Evolutionary conservation across 2,888 invertebrate genomes (phyloP).

Genomic region (Tipula helvola): DNA sequence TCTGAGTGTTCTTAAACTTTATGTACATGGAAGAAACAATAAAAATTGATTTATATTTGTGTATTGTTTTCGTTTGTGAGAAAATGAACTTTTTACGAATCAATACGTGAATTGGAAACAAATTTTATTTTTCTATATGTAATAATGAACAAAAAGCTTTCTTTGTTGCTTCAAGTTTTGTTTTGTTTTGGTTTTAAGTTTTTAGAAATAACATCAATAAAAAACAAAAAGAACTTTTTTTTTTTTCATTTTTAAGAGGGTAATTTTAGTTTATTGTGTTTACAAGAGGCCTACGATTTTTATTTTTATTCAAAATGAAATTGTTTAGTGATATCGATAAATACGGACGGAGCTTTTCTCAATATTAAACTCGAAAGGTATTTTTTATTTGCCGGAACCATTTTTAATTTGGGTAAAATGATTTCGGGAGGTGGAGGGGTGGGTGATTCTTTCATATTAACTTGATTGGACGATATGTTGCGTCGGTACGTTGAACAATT

Average conservation of each 20-base stretch:
- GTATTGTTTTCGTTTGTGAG: not conserved
- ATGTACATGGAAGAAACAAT: not conserved
- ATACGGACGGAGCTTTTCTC: not conserved
- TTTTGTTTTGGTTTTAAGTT: not conserved
- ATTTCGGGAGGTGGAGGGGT: not conserved
- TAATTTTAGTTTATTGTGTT: not conserved
- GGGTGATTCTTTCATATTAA: not conserved
- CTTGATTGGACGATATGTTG: not conserved
- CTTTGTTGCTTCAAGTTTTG: not conserved
- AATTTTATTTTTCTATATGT: not conserved
- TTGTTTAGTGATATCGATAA: not conserved
- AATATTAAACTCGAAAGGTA: not conserved
- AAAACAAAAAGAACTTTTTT: not conserved
- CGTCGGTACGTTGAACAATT: too few species aligned
- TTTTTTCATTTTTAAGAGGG: not conserved
- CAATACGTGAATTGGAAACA: not conserved
- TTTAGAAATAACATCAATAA: not conserved
- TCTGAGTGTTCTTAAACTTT: not conserved
- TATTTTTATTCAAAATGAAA: not conserved
- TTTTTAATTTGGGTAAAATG: not conserved
- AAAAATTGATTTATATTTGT: not conserved
- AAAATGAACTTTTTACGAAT: not conserved
- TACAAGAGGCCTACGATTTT: not conserved
- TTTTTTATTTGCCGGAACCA: not conserved
- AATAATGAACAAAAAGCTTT: not conserved